Base-by-base conservation (phyloP, 2,797 vertebrate species). In the Luscinia luscinia region DNA sequence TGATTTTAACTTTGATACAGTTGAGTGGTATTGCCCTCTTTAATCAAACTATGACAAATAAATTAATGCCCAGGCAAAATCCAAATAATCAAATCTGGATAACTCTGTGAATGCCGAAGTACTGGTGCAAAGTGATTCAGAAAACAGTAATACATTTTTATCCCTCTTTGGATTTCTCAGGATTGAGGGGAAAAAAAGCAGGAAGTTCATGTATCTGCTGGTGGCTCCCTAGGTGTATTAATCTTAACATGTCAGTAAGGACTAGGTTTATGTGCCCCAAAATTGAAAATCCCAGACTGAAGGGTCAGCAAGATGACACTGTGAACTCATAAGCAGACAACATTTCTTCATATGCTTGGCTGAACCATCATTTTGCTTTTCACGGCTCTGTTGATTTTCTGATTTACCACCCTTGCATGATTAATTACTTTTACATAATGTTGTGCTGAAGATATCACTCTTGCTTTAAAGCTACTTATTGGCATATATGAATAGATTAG, bases 371-470 rank as follows among this genome's bases (percentile, higher is more conserved):
- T 51, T 76, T 90, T 67, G 43, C 45, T 81, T 95, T 89, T 87
- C 64, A 32, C 12, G 23, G 85, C 38, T 74, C 55, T 54, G 80
- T 40, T 94, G 49, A 84, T 94, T 69, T 95, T 93, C 85, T 91
- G 70, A 96, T 96, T 96, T 95, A 95, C 55, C 67, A 69, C 51
- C 89, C 30, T 59, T 86, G 70, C 49, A 72, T 62, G 85, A 95
- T 86, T 96, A 94, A 96, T 81, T 94, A 89, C 91, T 93, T 94
- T 87, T 64, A 92, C 66, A 84, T 78, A 84, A 80, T 9, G 14
- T 72, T 94, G 89, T 92, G 91, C 87, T 82, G 84, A 89, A 96
- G 95, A 95, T 77, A 89, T 52, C 85, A 89, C 54, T 84, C 94
- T 83, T 95, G 84, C 75, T 94, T 96, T 89, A 85, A 88, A 76